Evolutionary conservation across 2,888 invertebrate genomes (phyloP).

Genomic region (Listrodromus nycthemerus): DNA sequence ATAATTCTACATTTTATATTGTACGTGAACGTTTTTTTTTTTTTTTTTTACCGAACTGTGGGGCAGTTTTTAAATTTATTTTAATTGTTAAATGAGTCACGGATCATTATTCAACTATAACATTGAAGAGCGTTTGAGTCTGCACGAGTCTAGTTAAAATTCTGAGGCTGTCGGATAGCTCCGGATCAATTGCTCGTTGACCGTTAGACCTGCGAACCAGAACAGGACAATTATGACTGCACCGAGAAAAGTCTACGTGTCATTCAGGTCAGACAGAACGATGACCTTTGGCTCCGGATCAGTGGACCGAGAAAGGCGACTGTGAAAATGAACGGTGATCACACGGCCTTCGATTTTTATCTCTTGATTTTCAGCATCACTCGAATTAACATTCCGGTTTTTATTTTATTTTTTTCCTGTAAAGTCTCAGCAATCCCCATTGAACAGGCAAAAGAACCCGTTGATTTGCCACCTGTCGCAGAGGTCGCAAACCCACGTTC

Average conservation of each 20-base stretch:
- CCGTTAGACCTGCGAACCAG: constrained; percentile 37
- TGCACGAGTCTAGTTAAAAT: background rate
- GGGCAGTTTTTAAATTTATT: background rate
- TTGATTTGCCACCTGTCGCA: constrained; percentile 32
- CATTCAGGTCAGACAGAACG: constrained; percentile 42
- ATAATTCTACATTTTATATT: too few species aligned
- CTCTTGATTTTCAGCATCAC: constrained; percentile 8
- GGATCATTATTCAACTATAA: background rate
- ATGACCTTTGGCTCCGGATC: constrained; percentile 58
- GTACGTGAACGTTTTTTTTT: background rate
- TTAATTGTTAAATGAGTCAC: background rate
- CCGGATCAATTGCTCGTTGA: constrained; percentile 67
- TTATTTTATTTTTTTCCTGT: background rate
- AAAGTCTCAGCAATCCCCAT: background rate
- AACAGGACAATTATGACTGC: constrained; percentile 48
- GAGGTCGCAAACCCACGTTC: constrained; percentile 23
- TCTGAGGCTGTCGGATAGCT: constrained; percentile 21
- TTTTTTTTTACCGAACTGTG: background rate
- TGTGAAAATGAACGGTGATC: background rate
- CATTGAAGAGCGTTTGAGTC: background rate
- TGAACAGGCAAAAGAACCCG: background rate
- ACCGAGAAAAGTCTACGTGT: constrained; percentile 27
- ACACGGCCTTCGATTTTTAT: background rate
- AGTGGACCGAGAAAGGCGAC: constrained; percentile 24
- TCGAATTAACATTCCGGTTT: constrained; percentile 29